These are phyloP conservation scores for Coluber constrictor DNA, from an alignment of 2,797 vertebrate species.

Conservation along the genomic window DNA sequence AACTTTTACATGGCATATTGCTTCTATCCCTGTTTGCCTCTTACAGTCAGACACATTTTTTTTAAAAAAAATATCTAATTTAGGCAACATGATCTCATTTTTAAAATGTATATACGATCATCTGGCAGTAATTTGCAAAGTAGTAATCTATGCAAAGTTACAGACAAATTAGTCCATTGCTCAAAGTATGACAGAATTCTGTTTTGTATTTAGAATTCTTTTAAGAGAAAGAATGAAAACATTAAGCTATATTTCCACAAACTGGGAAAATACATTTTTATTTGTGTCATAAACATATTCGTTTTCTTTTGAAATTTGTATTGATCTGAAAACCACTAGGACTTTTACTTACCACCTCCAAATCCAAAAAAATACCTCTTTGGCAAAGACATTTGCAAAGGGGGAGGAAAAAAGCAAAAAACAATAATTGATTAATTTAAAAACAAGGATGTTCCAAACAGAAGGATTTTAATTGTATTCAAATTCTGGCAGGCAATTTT, in stretches of 20 bases:
- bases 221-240: not conserved
- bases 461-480: not conserved
- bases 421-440: slow-evolving; percentile 3
- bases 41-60: not conserved
- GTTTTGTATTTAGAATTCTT: not conserved
- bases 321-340: slow-evolving; percentile 25
- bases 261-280: not conserved
- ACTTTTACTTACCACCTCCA: slow-evolving; percentile 7
- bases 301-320: not conserved
- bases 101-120: not conserved
- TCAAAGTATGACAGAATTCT: slow-evolving; percentile 14
- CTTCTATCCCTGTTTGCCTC: not conserved
- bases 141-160: slow-evolving; percentile 1
- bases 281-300: not conserved
- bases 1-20: not conserved
- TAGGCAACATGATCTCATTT: not conserved
- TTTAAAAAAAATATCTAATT: not conserved
- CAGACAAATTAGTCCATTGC: slow-evolving; percentile 19
- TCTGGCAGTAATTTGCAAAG: slow-evolving; percentile 24
- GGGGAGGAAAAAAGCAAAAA: not conserved
- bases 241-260: slow-evolving; percentile 8
- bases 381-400: not conserved
- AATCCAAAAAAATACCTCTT: not conserved
- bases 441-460: not conserved
- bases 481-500: not conserved